Evolutionary conservation across 37 sponge, comb jelly and placozoan genomes (phyloP), one percentile per base, ranked within the genome.

Genomic region (Halisarca cf. caerulea): DNA sequence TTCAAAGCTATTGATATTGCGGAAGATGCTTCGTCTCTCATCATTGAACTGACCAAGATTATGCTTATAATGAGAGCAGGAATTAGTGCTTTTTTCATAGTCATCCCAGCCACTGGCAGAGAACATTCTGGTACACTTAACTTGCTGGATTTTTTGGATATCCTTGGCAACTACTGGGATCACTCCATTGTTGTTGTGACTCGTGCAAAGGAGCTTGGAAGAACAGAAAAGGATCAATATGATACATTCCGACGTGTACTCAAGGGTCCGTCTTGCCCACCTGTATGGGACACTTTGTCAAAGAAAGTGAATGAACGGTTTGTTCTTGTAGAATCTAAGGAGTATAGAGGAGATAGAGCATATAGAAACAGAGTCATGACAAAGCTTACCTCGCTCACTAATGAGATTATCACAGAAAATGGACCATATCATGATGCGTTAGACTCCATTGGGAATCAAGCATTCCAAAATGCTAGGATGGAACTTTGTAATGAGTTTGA

Each of bases 1-100:
- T n/a, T n/a, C n/a, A n/a, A n/a, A n/a, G n/a, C n/a, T n/a, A n/a
- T n/a, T n/a, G 33, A 69, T 20, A 3, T 69, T n/a, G 71, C 71
- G 35, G 33, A 15, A 4, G 71, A 69, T 35, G 37, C 37, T 4
- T 32, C 71, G 20, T 21, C 27, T 28, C 33, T 69, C 20, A 7
- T 34, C 33, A 28, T 69, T n/a, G 71, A 69, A 36, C 37, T 69
- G 35, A 69, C 35, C 71, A 69, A 69, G 37, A 69, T 20, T 36
- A 28, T 69, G 33, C 33, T 69, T 2, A 69, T 69, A 36, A 36
- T 36, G 18, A 4, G 7, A 7, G 20, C 27, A 32, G 71, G 71
- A 3, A 11, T 69, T 69, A 2, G 33, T 34, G 33, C 71, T 2
- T 69, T 69, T 28, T 34, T 69, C 21, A 28, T 69, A 21, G 37